Evolutionary conservation across 2,888 invertebrate genomes (phyloP).

Genomic region (Sesamia inferens): DNA sequence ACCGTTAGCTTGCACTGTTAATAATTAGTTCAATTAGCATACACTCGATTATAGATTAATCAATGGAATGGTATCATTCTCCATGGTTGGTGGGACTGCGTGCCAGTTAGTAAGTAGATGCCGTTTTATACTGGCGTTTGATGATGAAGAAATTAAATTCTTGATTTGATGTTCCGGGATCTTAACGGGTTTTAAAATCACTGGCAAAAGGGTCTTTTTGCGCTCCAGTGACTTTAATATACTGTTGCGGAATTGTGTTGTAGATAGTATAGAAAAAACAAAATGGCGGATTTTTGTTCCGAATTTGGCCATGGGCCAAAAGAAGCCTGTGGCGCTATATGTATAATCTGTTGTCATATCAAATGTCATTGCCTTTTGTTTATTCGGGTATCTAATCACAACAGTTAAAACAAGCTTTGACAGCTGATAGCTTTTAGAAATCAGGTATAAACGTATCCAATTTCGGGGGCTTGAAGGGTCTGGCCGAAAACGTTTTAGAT

Average conservation of each 20-base stretch:
- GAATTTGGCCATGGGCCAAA: not conserved
- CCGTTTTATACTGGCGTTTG: not conserved
- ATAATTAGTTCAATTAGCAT: slow-evolving; percentile 65
- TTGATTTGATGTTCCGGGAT: not conserved
- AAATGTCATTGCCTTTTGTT: not conserved
- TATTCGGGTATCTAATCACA: not conserved
- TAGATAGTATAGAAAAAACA: too few relatives aligned
- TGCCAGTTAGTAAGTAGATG: slow-evolving; percentile 21
- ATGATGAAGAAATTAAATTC: slow-evolving; percentile 16
- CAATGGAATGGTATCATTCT: slow-evolving; percentile 61
- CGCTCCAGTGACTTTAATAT: not conserved
- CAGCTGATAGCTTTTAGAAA: not conserved
- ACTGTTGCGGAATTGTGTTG: too few relatives aligned
- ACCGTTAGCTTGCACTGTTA: slow-evolving; percentile 55
- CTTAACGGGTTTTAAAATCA: too few relatives aligned
- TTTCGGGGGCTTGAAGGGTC: slow-evolving; percentile 13
- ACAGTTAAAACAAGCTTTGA: not conserved
- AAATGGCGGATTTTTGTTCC: too few relatives aligned
- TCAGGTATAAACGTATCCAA: slow-evolving; percentile 3
- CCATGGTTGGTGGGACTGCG: slow-evolving; percentile 46
- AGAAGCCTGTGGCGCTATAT: not conserved
- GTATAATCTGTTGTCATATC: not conserved
- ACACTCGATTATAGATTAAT: slow-evolving; percentile 57
- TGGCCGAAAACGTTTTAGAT: not conserved
- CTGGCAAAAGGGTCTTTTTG: too few relatives aligned